Conservation (phyloP, 2,888 invertebrate genomes). For the Neuroscelio doddi region DNA sequence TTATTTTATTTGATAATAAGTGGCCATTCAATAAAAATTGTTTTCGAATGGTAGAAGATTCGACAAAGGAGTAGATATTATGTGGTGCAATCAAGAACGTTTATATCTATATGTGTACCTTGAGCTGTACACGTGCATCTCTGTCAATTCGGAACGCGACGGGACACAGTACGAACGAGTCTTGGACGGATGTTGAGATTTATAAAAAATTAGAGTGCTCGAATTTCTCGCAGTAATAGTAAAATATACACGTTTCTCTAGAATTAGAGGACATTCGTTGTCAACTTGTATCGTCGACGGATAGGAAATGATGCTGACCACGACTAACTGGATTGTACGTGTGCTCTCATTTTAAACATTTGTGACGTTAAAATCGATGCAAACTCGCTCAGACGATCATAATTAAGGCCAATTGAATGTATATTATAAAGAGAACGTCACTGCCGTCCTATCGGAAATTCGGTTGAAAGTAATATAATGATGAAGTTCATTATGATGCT, state of each 20-base stretch:
- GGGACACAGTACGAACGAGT: conserved; percentile 23
- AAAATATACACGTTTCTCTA: conserved; percentile 18
- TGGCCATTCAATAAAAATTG: too few species aligned
- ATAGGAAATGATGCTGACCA: conserved; percentile 23
- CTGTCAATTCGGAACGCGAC: neutral
- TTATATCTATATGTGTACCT: neutral
- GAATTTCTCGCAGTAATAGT: conserved; percentile 21
- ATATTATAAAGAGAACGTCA: conserved; percentile 30
- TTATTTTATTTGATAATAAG: too few species aligned
- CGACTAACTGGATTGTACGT: conserved; percentile 33
- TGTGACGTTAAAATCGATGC: conserved; percentile 22
- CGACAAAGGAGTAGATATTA: neutral
- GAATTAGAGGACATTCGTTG: conserved; percentile 23
- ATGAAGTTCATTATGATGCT: conserved; percentile 30
- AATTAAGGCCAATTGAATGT: conserved; percentile 45
- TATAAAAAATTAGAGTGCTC: conserved; percentile 54
- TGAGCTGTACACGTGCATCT: neutral
- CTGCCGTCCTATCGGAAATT: conserved; percentile 34
- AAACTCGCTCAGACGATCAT: conserved; percentile 36
- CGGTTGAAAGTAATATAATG: conserved; percentile 28
- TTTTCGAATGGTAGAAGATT: neutral
- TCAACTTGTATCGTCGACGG: conserved; percentile 1
- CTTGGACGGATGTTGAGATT: conserved; percentile 50
- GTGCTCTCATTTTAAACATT: conserved; percentile 43
- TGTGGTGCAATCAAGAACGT: neutral